Evolutionary conservation across 2,113 vertebrate species (phyloP), one percentile per base, ranked within the genome.

Genomic region (Verasper variegatus): DNA sequence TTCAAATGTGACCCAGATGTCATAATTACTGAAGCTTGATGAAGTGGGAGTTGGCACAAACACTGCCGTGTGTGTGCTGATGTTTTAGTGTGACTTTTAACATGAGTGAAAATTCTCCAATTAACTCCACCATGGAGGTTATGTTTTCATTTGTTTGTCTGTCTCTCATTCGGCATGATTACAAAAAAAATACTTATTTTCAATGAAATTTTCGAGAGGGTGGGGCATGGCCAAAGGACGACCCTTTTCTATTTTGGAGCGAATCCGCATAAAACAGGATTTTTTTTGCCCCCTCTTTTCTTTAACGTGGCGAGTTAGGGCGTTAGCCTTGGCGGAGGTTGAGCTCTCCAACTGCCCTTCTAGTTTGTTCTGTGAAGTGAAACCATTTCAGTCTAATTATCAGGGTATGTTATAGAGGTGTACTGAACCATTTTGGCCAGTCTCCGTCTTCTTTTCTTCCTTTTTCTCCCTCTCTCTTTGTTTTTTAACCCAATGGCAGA

Each of bases 1-100:
- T 83, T 83, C 60, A 84, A 69, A 82, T 89, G 62, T 82, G 27
- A 65, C 61, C 85, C 85, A 90, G 84, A 86, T 91, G 84, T 83
- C 55, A 68, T 21, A 58, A 76, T 77, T 57, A 67, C 51, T 62
- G 47, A 72, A 75, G 14, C 65, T 69, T 1, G n/a, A 52, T 72
- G 27, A 59, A 61, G 1, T 67, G 13, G 51, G 35, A 17, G 47
- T 51, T 12, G 40, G 40, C 40, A 13, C 40, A 42, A 42, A 10
- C 2, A 40, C 40, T 40, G 10, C 15, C 0, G 47, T 51, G 15
- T 51, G 47, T 13, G 40, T 42, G 40, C 21, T 52, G 67, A 56
- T 72, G 56, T 51, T 78, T 26, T 45, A 7, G 3, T 69, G 1
- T 10, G n/a, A n/a, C 23, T 24, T 65, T 66, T 17, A 61, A 2